A percentile compares a stretch with the other conserved stretches of the same genome.
Conservation (phyloP, 2,113 vertebrate genomes). For the Holacanthus passer region DNA sequence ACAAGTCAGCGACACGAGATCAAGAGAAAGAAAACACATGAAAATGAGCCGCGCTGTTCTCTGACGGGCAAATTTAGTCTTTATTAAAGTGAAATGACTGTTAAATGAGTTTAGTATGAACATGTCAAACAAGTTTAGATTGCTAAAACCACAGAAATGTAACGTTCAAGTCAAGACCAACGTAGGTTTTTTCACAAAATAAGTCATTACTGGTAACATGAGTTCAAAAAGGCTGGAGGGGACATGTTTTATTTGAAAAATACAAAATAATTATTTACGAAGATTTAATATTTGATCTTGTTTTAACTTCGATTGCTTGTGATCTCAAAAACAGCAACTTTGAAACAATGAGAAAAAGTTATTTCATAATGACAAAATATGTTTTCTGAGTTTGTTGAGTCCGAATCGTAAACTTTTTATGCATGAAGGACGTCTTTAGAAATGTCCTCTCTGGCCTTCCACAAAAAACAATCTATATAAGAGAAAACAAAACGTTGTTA, state of each 20-base stretch:
- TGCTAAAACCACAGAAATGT: slow-evolving; percentile 2
- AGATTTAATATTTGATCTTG: neutral
- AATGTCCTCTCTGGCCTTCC: slow-evolving; percentile 6
- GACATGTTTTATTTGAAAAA: neutral
- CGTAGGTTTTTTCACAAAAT: neutral
- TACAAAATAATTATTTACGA: too few relatives aligned
- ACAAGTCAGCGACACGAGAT: slow-evolving; percentile 6
- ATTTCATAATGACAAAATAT: too few relatives aligned
- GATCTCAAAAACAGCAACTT: too few relatives aligned
- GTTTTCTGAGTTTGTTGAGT: too few relatives aligned
- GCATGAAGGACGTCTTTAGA: neutral
- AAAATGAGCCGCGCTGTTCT: neutral
- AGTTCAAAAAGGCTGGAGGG: neutral
- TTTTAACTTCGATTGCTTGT: neutral
- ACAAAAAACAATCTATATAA: neutral
- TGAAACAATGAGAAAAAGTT: too few relatives aligned
- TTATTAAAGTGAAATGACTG: neutral
- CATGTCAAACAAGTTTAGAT: neutral
- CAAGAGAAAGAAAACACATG: neutral
- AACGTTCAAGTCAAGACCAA: neutral
- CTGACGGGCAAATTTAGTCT: neutral
- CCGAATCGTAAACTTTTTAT: neutral
- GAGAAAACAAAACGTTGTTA: neutral
- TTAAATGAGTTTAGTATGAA: slow-evolving; percentile 12
- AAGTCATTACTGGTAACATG: neutral